A percentile compares a stretch with the other conserved stretches of the same genome.
These are phyloP conservation scores for Sebastes iracundus DNA, from an alignment of 2,797 vertebrate genomes.

Conservation along the genomic window DNA sequence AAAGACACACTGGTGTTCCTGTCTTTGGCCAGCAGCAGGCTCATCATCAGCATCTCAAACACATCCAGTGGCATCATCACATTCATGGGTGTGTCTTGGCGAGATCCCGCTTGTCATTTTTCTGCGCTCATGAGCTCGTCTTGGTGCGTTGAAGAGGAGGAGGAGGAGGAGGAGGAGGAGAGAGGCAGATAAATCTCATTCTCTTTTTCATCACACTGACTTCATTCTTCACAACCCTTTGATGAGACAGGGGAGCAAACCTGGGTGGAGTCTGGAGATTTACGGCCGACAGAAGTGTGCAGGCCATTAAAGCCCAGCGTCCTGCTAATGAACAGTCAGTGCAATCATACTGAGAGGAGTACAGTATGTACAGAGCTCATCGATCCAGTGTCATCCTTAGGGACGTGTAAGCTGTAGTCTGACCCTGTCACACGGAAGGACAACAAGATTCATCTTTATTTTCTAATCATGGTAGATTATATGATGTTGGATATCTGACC, in stretches of 20 bases:
- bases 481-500: neutral
- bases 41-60: constrained; percentile 43
- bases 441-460: constrained; percentile 36
- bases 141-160: neutral
- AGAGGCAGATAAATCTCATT: constrained; percentile 65
- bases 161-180: constrained; percentile 3
- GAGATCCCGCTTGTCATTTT: constrained; percentile 48
- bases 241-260: constrained; percentile 73
- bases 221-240: constrained; percentile 70
- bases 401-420: constrained; percentile 25
- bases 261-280: constrained; percentile 71
- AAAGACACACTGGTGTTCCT: neutral
- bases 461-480: constrained; percentile 10
- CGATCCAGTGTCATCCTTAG: constrained; percentile 46
- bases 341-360: constrained; percentile 51
- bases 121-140: constrained; percentile 23
- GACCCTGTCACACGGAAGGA: constrained; percentile 45
- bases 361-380: constrained; percentile 54
- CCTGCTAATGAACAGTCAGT: constrained; percentile 70
- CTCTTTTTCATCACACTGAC: constrained; percentile 73
- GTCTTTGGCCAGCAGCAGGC: neutral
- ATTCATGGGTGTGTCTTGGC: constrained; percentile 35
- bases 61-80: constrained; percentile 30
- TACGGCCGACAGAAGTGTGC: constrained; percentile 54
- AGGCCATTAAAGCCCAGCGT: constrained; percentile 61